A percentile compares a stretch with the other conserved stretches of the same genome.
Evolutionary conservation across 2,888 invertebrate species (phyloP).

Genomic region (Kuschelorhynchus macadamiae): DNA sequence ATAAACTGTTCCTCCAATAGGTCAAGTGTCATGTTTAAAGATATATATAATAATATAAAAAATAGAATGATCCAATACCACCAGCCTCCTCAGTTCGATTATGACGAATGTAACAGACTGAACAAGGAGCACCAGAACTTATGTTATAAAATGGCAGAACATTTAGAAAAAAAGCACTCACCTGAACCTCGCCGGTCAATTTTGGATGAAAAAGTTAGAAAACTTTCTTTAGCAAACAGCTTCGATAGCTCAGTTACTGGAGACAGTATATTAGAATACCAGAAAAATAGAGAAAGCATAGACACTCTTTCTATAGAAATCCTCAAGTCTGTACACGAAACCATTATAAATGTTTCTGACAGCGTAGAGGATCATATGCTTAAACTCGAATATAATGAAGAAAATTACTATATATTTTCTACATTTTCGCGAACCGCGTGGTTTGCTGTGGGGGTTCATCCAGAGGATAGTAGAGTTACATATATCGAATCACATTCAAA

Average conservation of each 20-base stretch:
- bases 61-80: not conserved
- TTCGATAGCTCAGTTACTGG: not conserved
- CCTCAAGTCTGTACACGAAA: not conserved
- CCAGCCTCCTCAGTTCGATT: not conserved
- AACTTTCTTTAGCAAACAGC: not conserved
- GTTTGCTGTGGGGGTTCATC: slow-evolving; percentile 38
- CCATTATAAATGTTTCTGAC: not conserved
- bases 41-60: not conserved
- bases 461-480: slow-evolving; percentile 32
- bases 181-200: not conserved
- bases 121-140: not conserved
- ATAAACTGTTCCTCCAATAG: not conserved
- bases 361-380: not conserved
- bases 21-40: not conserved
- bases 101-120: not conserved
- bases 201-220: not conserved
- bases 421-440: not conserved
- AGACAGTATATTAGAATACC: not conserved
- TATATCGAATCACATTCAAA: slow-evolving; percentile 32
- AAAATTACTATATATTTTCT: slow-evolving; percentile 3
- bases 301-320: not conserved
- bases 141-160: not conserved
- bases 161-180: not conserved
- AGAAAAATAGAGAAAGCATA: not conserved
- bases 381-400: not conserved